Conservation (phyloP, 2,888 invertebrate species). For the Strigamia crassipes region DNA sequence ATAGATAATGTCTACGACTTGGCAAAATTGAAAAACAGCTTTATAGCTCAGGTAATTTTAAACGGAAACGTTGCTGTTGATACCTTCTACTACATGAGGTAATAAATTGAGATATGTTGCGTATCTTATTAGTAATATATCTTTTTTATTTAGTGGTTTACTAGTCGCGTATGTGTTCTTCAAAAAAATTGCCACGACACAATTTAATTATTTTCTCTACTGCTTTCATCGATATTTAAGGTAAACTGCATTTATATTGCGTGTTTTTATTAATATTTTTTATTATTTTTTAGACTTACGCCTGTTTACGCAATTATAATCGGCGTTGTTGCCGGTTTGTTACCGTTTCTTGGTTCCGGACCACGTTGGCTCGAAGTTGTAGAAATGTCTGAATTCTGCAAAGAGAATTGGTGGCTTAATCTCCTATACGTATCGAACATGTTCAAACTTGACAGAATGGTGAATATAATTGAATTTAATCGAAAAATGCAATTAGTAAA, state of each 20-base stretch:
- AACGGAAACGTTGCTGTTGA: neutral
- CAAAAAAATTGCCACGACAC: too few species aligned
- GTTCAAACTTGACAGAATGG: neutral
- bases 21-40: too few species aligned
- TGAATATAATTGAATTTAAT: neutral
- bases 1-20: too few species aligned
- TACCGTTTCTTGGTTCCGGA: neutral
- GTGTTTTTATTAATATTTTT: too few species aligned
- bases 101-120: neutral
- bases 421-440: conserved; percentile 25
- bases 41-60: neutral
- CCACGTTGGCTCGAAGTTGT: conserved; percentile 13
- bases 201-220: too few species aligned
- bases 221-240: too few species aligned
- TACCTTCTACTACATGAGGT: neutral
- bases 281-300: neutral
- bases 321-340: neutral
- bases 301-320: conserved; percentile 27
- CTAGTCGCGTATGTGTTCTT: too few species aligned
- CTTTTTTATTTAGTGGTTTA: too few species aligned
- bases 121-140: too few species aligned
- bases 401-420: neutral
- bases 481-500: neutral
- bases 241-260: too few species aligned
- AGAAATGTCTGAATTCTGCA: neutral